Evolutionary conservation across 2,888 invertebrate genomes (phyloP).

Genomic region (Chelonus formosanus): DNA sequence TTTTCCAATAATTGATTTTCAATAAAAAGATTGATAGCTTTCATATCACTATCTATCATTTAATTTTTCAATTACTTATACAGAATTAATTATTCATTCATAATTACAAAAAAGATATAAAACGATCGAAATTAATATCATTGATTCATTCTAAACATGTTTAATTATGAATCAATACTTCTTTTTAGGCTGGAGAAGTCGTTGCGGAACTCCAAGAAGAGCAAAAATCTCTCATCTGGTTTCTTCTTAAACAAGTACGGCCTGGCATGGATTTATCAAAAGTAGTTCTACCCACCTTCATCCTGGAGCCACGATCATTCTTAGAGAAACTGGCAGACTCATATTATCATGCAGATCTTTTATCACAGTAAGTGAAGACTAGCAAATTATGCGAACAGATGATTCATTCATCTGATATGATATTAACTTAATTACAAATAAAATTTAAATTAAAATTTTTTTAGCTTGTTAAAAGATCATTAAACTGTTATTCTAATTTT

Average conservation of each 20-base stretch:
- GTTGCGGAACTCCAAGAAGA: conserved; percentile 94
- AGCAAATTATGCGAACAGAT: not conserved
- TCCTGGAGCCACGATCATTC: conserved; percentile 92
- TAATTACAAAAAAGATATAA: too few relatives aligned
- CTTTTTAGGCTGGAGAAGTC: conserved; percentile 77
- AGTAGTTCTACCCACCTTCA: conserved; percentile 93
- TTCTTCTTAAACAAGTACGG: conserved; percentile 91
- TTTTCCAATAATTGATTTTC: too few relatives aligned
- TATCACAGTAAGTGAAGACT: conserved; percentile 74
- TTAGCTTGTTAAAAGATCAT: too few relatives aligned
- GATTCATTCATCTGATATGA: not conserved
- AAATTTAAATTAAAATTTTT: too few relatives aligned
- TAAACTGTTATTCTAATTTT: too few relatives aligned
- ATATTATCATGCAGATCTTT: conserved; percentile 91
- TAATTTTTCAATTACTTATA: too few relatives aligned
- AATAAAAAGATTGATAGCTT: too few relatives aligned
- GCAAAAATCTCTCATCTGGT: conserved; percentile 95
- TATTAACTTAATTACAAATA: conserved; percentile 1
- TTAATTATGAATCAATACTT: too few relatives aligned
- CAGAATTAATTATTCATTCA: too few relatives aligned
- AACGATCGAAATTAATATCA: too few relatives aligned
- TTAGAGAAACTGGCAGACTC: conserved; percentile 92
- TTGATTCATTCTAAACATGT: too few relatives aligned
- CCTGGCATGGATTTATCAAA: conserved; percentile 96
- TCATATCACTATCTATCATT: too few relatives aligned